phyloP scores from a whole-genome alignment of 2,888 invertebrate species.

The Drosophila glabriapex region DNA sequence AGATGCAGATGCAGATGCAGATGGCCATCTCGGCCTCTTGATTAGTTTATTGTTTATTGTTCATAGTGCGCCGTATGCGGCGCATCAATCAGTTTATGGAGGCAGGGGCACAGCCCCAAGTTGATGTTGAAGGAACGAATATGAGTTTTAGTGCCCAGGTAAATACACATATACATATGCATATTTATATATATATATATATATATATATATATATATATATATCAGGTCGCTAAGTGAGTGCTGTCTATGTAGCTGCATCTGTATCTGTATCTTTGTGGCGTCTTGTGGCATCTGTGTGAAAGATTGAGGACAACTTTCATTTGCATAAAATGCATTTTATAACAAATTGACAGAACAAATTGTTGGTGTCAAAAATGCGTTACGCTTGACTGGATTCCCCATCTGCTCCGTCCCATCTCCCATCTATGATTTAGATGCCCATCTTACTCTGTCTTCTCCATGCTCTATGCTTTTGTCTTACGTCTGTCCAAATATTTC shows the following conservation, averaged over 20 bases:
- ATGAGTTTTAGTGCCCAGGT: slow-evolving; percentile 19
- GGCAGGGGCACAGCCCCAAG: not conserved
- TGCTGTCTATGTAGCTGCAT: not conserved
- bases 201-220: not conserved
- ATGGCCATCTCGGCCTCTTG: slow-evolving; percentile 48
- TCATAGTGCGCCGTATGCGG: slow-evolving; percentile 53
- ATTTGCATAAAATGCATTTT: slow-evolving; percentile 73
- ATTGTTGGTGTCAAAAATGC: slow-evolving; percentile 74
- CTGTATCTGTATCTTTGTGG: slow-evolving; percentile 7
- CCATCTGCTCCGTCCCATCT: not conserved
- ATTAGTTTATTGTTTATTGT: slow-evolving; percentile 73
- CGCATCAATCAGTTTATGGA: slow-evolving; percentile 63
- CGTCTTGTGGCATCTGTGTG: slow-evolving; percentile 25
- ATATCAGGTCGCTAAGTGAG: slow-evolving; percentile 20
- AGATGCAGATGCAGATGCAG: slow-evolving; percentile 31
- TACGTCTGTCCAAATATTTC: slow-evolving; percentile 74
- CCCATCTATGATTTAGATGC: slow-evolving; percentile 45
- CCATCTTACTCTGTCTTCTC: slow-evolving; percentile 5
- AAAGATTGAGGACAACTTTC: slow-evolving; percentile 72
- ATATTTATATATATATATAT: not conserved
- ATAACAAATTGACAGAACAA: slow-evolving; percentile 70
- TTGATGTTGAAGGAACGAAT: slow-evolving; percentile 10
- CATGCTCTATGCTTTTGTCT: slow-evolving; percentile 33
- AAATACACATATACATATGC: not conserved
- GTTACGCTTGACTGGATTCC: slow-evolving; percentile 12